Percentiles rank a stretch among this genome's conserved stretches.
These are phyloP conservation scores for Kryptolebias marmoratus DNA, from an alignment of 2,113 vertebrate species.

Conservation along the genomic window DNA sequence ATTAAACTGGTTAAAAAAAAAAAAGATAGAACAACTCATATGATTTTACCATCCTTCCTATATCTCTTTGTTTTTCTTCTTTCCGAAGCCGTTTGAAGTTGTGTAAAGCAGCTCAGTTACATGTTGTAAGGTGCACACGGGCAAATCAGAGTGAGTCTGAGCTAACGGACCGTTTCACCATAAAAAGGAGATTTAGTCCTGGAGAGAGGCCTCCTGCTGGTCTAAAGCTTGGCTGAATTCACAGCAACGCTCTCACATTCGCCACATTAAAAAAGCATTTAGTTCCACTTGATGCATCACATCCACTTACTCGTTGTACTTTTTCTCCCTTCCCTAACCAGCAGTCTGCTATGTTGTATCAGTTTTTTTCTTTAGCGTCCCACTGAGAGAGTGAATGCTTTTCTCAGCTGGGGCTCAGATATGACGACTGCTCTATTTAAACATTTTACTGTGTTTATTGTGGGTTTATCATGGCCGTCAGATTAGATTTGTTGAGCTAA, in stretches of 20 bases:
- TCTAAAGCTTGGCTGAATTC: constrained; percentile 38
- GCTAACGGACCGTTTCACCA: constrained; percentile 16
- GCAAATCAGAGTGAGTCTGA: constrained; percentile 32
- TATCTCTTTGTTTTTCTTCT: background rate
- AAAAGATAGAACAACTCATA: background rate
- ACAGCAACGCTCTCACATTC: constrained; percentile 19
- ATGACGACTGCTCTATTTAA: background rate
- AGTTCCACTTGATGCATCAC: constrained; percentile 51
- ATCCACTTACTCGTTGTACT: constrained; percentile 27
- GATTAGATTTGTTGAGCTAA: constrained; percentile 21
- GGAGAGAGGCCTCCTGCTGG: constrained; percentile 33
- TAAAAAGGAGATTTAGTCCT: constrained; percentile 21
- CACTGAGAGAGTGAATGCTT: constrained; percentile 33
- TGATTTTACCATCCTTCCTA: background rate
- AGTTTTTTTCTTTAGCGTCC: constrained; percentile 21
- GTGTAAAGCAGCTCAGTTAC: constrained; percentile 12
- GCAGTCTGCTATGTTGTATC: constrained; percentile 13
- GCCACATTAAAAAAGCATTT: constrained; percentile 37
- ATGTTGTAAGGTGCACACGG: constrained; percentile 18
- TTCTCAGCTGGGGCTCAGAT: constrained; percentile 25
- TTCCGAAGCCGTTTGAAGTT: background rate
- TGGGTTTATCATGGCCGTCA: constrained; percentile 19
- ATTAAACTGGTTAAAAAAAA: too few relatives aligned
- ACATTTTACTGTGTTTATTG: background rate
- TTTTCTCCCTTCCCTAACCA: constrained; percentile 4